Conservation (phyloP, 2,888 invertebrate genomes). For the Heteromyza rotundicornis region DNA sequence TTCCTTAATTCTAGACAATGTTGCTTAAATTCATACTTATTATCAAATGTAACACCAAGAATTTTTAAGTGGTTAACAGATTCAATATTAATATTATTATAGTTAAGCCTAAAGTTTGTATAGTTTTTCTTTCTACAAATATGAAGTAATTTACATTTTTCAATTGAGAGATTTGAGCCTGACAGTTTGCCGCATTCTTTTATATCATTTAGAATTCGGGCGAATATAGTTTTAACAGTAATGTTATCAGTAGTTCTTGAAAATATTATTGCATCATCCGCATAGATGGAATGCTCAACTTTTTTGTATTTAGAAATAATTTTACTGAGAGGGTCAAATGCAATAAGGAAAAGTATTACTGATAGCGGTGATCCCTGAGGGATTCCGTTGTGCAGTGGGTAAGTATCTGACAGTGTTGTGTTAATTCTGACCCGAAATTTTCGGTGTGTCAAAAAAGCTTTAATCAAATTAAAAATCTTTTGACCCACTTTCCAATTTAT, state of each 20-base stretch:
- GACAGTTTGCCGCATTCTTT: slow-evolving; percentile 3
- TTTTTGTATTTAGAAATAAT: slow-evolving; percentile 18
- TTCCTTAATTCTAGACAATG: slow-evolving; percentile 19
- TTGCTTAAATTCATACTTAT: slow-evolving; percentile 9
- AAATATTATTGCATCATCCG: slow-evolving; percentile 17
- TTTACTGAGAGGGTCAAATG: slow-evolving; percentile 11
- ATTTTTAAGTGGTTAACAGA: slow-evolving; percentile 10
- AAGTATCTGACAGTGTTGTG: neutral
- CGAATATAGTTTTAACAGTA: neutral
- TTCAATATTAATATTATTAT: neutral
- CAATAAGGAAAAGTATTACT: slow-evolving; percentile 14
- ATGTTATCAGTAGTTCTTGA: slow-evolving; percentile 11
- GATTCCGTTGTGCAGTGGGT: slow-evolving; percentile 2
- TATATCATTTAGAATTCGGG: slow-evolving; percentile 3
- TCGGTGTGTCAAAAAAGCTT: slow-evolving; percentile 5
- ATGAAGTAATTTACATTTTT: slow-evolving; percentile 21
- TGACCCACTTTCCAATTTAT: slow-evolving; percentile 9
- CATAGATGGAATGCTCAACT: slow-evolving; percentile 14
- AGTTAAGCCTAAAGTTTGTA: neutral
- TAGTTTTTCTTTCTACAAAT: slow-evolving; percentile 17
- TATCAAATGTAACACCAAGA: slow-evolving; percentile 12
- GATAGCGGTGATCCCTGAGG: slow-evolving; percentile 9
- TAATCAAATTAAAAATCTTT: slow-evolving; percentile 6
- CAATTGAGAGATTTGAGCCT: slow-evolving; percentile 10
- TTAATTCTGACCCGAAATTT: slow-evolving; percentile 9